Evolutionary conservation across 2,888 invertebrate species (phyloP).

Genomic region (Cryptocephalus primarius): DNA sequence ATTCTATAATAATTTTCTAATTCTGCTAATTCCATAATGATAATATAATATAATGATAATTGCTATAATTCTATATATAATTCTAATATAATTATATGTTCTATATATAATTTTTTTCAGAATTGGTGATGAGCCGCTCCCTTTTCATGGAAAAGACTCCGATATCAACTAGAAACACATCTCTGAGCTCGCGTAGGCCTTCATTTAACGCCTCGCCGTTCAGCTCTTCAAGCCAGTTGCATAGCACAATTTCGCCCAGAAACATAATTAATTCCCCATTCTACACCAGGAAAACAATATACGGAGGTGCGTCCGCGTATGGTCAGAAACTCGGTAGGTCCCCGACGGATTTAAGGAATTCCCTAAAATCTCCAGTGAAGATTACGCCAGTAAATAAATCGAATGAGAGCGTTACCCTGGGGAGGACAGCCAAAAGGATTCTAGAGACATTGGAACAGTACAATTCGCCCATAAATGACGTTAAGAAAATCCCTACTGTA

Average conservation of each 20-base stretch:
- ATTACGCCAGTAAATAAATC: constrained; percentile 38
- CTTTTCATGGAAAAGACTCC: constrained; percentile 1
- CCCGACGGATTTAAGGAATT: constrained; percentile 12
- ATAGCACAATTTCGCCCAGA: constrained; percentile 36
- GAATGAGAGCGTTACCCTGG: constrained; percentile 40
- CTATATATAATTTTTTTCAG: constrained; percentile 3
- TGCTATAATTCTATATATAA: too few relatives aligned
- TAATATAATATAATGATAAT: too few relatives aligned
- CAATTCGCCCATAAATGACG: constrained; percentile 69
- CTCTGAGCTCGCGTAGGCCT: constrained; percentile 40
- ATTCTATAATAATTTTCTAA: too few relatives aligned
- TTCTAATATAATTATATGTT: too few relatives aligned
- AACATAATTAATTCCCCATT: constrained; percentile 54
- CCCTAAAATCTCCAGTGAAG: constrained; percentile 30
- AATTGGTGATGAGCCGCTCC: constrained; percentile 7
- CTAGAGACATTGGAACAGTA: constrained; percentile 71
- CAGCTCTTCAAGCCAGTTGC: constrained; percentile 34
- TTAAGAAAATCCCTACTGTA: constrained; percentile 60
- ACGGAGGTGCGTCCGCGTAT: constrained; percentile 62
- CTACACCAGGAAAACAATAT: constrained; percentile 62
- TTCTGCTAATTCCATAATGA: too few relatives aligned
- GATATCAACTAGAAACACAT: constrained; percentile 19
- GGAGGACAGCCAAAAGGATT: constrained; percentile 66
- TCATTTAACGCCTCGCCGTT: constrained; percentile 40
- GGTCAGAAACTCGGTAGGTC: constrained; percentile 22